These are phyloP conservation scores for Lycocorax pyrrhopterus DNA, from an alignment of 2,113 vertebrate species.

Conservation along the genomic window DNA sequence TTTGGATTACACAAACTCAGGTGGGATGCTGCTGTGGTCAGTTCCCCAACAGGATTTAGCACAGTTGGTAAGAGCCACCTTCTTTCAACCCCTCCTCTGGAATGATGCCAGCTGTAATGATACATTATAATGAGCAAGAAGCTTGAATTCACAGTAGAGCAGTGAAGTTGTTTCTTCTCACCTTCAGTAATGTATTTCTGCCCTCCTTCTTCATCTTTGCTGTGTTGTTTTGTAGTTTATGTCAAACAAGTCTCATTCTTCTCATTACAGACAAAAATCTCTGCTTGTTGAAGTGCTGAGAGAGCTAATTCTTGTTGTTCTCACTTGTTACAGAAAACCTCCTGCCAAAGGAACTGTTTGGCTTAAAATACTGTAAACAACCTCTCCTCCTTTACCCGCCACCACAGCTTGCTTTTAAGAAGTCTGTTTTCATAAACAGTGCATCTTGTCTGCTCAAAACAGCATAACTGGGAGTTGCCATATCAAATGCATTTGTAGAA, in stretches of 20 bases:
- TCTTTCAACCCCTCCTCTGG: not conserved
- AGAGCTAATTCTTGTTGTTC: slow-evolving; percentile 24
- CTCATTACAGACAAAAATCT: slow-evolving; percentile 49
- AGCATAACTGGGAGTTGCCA: not conserved
- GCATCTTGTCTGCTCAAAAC: not conserved
- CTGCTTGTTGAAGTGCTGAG: slow-evolving; percentile 15
- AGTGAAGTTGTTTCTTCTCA: slow-evolving; percentile 33
- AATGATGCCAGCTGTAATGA: slow-evolving; percentile 31
- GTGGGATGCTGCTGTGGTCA: not conserved
- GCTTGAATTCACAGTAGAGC: slow-evolving; percentile 13
- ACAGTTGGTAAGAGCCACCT: not conserved
- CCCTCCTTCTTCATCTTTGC: slow-evolving; percentile 21
- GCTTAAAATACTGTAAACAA: slow-evolving; percentile 37
- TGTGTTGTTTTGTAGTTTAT: slow-evolving; percentile 11
- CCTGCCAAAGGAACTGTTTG: slow-evolving; percentile 38
- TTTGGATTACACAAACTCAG: not conserved
- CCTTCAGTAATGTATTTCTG: slow-evolving; percentile 37
- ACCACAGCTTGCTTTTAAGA: slow-evolving; percentile 24
- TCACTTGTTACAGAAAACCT: slow-evolving; percentile 29
- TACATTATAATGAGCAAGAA: slow-evolving; percentile 16
- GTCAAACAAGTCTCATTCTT: slow-evolving; percentile 46
- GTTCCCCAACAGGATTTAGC: not conserved
- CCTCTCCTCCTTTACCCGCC: not conserved
- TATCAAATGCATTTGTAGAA: not conserved
- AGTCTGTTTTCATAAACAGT: slow-evolving; percentile 39